A percentile compares a stretch with the other conserved stretches of the same genome.
These are phyloP conservation scores for Drosophila nr. perissopoda DNA, from an alignment of 2,888 invertebrate species.

Conservation along the genomic window DNA sequence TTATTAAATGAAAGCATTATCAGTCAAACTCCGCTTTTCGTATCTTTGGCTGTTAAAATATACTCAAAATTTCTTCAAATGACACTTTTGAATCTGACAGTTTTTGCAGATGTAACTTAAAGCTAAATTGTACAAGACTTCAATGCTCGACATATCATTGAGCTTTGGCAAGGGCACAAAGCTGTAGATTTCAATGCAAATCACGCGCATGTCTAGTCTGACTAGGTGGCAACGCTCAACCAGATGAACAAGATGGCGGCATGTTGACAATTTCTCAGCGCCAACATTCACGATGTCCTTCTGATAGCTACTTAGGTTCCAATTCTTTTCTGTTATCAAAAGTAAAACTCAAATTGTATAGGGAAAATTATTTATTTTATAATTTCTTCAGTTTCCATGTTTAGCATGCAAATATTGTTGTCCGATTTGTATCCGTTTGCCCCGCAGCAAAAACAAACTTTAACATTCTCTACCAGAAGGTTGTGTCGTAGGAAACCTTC, in stretches of 20 bases:
- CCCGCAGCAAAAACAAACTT: conserved; percentile 27
- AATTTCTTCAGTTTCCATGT: conserved; percentile 11
- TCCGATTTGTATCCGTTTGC: conserved; percentile 22
- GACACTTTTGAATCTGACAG: neutral
- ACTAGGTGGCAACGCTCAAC: conserved; percentile 23
- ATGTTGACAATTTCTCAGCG: neutral
- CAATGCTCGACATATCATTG: conserved; percentile 5
- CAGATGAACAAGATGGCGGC: neutral
- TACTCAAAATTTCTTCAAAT: neutral
- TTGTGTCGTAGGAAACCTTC: conserved; percentile 7
- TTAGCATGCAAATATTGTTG: conserved; percentile 24
- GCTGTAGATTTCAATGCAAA: neutral
- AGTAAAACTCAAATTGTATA: neutral
- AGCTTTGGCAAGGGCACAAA: conserved; percentile 1
- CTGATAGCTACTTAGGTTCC: neutral
- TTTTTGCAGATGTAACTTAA: neutral
- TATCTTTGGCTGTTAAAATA: neutral
- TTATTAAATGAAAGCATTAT: neutral
- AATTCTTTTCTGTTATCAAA: neutral
- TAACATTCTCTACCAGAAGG: conserved; percentile 35
- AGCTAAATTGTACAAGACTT: conserved; percentile 6
- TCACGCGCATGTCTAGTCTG: neutral
- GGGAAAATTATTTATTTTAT: conserved; percentile 50
- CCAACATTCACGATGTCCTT: neutral
- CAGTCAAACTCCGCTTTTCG: neutral